Conservation (phyloP, 2,113 vertebrate species). For the Aphyosemion australe region DNA sequence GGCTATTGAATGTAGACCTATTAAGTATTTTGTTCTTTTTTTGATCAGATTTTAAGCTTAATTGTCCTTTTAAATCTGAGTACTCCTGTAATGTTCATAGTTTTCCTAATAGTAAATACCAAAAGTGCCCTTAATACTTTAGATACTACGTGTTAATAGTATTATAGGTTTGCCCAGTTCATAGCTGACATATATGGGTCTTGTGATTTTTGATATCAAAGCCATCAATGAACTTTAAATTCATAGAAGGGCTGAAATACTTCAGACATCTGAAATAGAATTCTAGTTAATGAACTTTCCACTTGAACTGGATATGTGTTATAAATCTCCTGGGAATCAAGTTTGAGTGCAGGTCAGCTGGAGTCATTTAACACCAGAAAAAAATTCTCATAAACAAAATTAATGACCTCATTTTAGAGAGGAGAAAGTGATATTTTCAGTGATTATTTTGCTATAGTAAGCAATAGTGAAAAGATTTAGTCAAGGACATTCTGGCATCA, state of each 20-base stretch:
- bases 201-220: constrained; percentile 21
- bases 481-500: not conserved
- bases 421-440: not conserved
- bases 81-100: not conserved
- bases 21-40: not conserved
- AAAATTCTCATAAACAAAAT: not conserved
- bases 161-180: not conserved
- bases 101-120: not conserved
- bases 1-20: not conserved
- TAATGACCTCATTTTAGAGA: not conserved
- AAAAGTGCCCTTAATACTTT: not conserved
- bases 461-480: not conserved
- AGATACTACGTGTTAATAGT: too few relatives aligned
- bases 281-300: constrained; percentile 31
- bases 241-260: constrained; percentile 29
- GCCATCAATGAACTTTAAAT: constrained; percentile 33
- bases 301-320: constrained; percentile 21
- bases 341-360: constrained; percentile 25
- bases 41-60: not conserved
- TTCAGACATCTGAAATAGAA: constrained; percentile 32
- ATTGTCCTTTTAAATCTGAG: not conserved
- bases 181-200: not conserved
- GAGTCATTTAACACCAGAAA: constrained; percentile 32
- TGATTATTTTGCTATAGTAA: not conserved
- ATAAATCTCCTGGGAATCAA: constrained; percentile 12